Percentiles rank a stretch among this genome's conserved stretches.
Evolutionary conservation across 1,140 invertebrate genomes (phyloP).

Genomic region (Caenorhabditis elegans): WBcel235 BX284605.5:5960501-5961000

Average conservation of each 20-base stretch:
- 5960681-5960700: not conserved
- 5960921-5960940: slow-evolving; percentile 74
- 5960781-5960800: slow-evolving; percentile 80
- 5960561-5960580: not conserved
- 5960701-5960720: no score
- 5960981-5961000: no score
- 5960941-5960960: not conserved
- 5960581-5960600: no score
- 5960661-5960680: not conserved
- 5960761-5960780: slow-evolving; percentile 81
- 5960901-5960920: slow-evolving; percentile 84
- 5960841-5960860: not conserved
- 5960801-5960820: slow-evolving; percentile 80
- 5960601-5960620: not conserved
- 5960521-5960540: not conserved
- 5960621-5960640: not conserved
- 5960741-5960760: slow-evolving; percentile 96
- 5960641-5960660: not conserved
- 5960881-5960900: slow-evolving; percentile 79
- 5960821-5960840: not conserved
- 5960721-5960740: not conserved
- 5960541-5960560: not conserved
- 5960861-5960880: slow-evolving; percentile 73
- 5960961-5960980: no score
- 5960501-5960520: slow-evolving; percentile 20